Conservation (phyloP, 1,140 invertebrate species). For the Euura saliciscinereae region DNA sequence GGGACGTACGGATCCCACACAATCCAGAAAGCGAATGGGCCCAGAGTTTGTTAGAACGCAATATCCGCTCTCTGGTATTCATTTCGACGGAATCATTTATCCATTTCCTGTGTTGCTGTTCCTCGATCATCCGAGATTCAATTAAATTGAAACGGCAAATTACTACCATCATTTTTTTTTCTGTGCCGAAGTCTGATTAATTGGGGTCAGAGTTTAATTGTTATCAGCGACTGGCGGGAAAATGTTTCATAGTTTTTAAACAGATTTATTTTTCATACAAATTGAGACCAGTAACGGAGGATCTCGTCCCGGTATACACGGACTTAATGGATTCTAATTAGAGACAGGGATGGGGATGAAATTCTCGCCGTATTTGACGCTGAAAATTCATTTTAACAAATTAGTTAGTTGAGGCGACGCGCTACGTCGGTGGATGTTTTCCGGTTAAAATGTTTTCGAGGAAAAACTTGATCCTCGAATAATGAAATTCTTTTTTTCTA, state of each 20-base stretch:
- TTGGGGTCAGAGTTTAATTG: neutral
- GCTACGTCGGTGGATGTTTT: no score
- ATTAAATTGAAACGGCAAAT: no score
- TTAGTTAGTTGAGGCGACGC: no score
- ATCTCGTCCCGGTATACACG: neutral
- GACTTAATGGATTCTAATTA: neutral
- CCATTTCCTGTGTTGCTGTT: neutral
- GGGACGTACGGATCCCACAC: no score
- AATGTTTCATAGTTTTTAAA: neutral
- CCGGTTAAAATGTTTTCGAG: no score
- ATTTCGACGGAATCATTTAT: neutral
- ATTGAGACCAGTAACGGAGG: neutral
- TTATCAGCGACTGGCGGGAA: neutral
- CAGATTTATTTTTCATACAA: neutral
- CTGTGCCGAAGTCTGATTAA: neutral
- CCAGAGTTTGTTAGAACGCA: neutral
- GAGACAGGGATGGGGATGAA: neutral
- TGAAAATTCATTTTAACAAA: neutral
- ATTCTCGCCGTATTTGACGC: neutral
- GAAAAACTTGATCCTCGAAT: no score
- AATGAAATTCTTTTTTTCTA: no score
- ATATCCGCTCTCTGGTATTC: constrained; percentile 1
- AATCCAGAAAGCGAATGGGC: no score
- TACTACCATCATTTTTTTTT: neutral
- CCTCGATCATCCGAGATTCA: no score